phyloP scores from a whole-genome alignment of 2,888 invertebrate genomes.

The Nebria salina region DNA sequence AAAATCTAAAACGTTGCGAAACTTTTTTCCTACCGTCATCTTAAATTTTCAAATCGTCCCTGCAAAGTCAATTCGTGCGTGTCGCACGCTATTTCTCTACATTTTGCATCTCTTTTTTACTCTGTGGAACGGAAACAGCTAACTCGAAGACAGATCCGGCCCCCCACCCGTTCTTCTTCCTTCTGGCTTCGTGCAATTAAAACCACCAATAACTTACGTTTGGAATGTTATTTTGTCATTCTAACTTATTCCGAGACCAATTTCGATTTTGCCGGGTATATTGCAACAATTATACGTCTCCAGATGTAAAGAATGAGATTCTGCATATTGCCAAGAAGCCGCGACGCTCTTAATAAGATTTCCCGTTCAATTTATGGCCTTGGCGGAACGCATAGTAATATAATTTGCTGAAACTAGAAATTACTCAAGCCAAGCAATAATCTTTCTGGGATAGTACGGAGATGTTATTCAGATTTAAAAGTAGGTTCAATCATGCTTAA shows the following conservation, averaged over 20 bases:
- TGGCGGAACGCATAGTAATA: background rate
- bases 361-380: background rate
- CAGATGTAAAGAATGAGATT: background rate
- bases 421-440: too few species aligned
- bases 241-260: background rate
- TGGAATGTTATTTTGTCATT: constrained; percentile 1
- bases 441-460: too few species aligned
- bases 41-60: background rate
- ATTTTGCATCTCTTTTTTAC: background rate
- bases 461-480: too few species aligned
- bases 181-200: background rate
- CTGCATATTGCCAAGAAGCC: background rate
- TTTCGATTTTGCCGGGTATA: background rate
- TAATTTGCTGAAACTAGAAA: too few species aligned
- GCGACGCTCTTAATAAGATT: background rate
- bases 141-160: background rate
- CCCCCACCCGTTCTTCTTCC: background rate
- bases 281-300: background rate
- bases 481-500: too few species aligned
- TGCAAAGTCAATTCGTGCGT: background rate
- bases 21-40: background rate
- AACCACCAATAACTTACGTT: background rate
- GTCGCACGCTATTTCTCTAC: background rate
- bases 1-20: background rate
- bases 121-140: background rate